A percentile compares a stretch with the other conserved stretches of the same genome.
Conservation (phyloP, 2,797 vertebrate species). For the Psittacula echo region DNA sequence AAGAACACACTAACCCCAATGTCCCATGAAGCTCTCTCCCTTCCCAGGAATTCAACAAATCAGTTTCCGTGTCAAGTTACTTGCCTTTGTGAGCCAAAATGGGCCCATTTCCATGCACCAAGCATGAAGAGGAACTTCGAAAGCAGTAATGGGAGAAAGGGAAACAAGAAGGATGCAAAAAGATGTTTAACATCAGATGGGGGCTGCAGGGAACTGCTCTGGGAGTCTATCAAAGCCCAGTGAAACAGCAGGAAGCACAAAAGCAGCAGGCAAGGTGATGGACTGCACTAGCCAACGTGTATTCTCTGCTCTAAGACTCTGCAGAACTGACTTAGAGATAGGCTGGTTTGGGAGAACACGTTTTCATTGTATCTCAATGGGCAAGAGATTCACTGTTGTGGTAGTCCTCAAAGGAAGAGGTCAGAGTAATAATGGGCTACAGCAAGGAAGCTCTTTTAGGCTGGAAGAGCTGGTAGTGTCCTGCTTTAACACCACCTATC, state of each 20-base stretch:
- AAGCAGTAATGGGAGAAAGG: neutral
- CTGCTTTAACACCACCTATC: neutral
- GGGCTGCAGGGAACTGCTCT: neutral
- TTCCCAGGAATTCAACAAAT: neutral
- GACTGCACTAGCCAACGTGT: neutral
- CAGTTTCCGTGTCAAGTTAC: accelerated
- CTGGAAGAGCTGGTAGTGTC: neutral
- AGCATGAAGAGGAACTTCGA: neutral
- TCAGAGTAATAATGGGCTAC: neutral
- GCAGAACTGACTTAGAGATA: accelerated
- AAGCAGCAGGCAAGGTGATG: neutral
- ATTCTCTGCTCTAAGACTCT: neutral
- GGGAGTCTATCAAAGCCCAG: neutral
- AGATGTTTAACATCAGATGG: neutral
- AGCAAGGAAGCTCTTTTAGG: neutral
- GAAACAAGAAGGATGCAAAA: neutral
- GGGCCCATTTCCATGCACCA: neutral
- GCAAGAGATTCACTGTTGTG: neutral
- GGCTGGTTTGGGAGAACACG: neutral
- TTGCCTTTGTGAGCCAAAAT: neutral
- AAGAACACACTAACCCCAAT: accelerated
- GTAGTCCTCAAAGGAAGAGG: neutral
- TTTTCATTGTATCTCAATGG: accelerated
- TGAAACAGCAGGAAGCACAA: neutral
- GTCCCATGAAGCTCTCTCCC: neutral